Conservation (phyloP, 1,140 invertebrate species). For the Cydia fagiglandana region DNA sequence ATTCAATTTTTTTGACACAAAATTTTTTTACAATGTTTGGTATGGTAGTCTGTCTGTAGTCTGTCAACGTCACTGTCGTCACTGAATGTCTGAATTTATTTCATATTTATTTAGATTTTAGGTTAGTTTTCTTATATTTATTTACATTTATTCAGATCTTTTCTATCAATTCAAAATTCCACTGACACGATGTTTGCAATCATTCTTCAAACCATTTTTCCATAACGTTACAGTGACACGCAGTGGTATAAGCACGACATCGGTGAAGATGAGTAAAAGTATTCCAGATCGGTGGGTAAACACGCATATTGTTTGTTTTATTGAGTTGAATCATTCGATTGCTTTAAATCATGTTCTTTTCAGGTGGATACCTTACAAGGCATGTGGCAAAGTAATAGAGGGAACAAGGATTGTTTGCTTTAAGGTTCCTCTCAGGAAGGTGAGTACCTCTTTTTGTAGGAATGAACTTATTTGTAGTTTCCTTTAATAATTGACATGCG, state of each 20-base stretch:
- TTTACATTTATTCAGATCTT: constrained; percentile 2
- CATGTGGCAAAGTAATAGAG: constrained; percentile 82
- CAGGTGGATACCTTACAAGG: constrained; percentile 86
- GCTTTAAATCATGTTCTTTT: constrained; percentile 49
- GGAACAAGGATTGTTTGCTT: constrained; percentile 87
- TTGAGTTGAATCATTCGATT: background rate
- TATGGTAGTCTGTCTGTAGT: background rate
- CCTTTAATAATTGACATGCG: background rate
- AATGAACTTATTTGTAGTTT: background rate
- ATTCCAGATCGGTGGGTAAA: constrained; percentile 59
- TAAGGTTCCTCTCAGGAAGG: constrained; percentile 87
- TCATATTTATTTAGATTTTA: background rate
- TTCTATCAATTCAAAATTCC: constrained; percentile 14
- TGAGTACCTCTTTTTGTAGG: constrained; percentile 69
- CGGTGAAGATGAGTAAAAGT: constrained; percentile 28
- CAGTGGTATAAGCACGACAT: background rate
- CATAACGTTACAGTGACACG: constrained; percentile 14
- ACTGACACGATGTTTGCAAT: background rate
- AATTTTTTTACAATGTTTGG: no score
- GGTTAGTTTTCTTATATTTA: constrained; percentile 1
- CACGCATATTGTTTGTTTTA: constrained; percentile 11
- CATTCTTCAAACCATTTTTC: background rate
- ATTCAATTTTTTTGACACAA: no score
- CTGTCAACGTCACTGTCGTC: background rate
- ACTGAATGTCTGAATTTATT: background rate